A percentile compares a stretch with the other conserved stretches of the same genome.
Conservation (phyloP, 2,888 invertebrate species). For the Drosophila paramelanica region DNA sequence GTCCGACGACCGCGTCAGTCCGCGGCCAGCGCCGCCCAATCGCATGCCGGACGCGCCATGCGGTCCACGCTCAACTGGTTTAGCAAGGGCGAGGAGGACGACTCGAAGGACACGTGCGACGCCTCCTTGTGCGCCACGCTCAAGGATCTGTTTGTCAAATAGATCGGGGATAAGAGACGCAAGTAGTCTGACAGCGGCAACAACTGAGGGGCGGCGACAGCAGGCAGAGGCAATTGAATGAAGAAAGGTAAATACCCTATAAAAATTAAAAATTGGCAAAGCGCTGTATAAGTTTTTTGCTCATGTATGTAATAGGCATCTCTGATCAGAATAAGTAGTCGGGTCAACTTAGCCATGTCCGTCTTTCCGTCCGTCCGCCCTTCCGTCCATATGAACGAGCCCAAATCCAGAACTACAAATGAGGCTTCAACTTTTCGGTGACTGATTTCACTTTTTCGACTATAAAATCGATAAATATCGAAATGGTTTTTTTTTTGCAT, state of each 20-base stretch:
- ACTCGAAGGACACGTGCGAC: constrained; percentile 90
- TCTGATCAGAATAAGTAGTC: too few relatives aligned
- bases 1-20: constrained; percentile 76
- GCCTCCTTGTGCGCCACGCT: constrained; percentile 92
- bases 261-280: too few relatives aligned
- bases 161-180: constrained; percentile 73
- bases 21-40: constrained; percentile 60
- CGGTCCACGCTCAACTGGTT: constrained; percentile 86
- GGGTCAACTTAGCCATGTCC: too few relatives aligned
- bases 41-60: constrained; percentile 81
- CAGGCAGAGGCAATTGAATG: background rate
- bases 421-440: too few relatives aligned
- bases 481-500: too few relatives aligned
- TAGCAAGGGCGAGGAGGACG: constrained; percentile 89
- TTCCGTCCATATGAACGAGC: too few relatives aligned
- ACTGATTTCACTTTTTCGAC: too few relatives aligned
- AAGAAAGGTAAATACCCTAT: background rate
- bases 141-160: constrained; percentile 95
- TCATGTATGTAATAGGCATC: too few relatives aligned
- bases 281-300: too few relatives aligned
- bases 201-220: background rate
- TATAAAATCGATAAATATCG: too few relatives aligned
- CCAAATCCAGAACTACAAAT: too few relatives aligned
- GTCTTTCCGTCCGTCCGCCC: too few relatives aligned
- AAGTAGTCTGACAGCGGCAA: constrained; percentile 47